Percentiles rank a stretch among this genome's conserved stretches.
Evolutionary conservation across 2,888 invertebrate species (phyloP).

Genomic region (Patella ulyssiponensis): DNA sequence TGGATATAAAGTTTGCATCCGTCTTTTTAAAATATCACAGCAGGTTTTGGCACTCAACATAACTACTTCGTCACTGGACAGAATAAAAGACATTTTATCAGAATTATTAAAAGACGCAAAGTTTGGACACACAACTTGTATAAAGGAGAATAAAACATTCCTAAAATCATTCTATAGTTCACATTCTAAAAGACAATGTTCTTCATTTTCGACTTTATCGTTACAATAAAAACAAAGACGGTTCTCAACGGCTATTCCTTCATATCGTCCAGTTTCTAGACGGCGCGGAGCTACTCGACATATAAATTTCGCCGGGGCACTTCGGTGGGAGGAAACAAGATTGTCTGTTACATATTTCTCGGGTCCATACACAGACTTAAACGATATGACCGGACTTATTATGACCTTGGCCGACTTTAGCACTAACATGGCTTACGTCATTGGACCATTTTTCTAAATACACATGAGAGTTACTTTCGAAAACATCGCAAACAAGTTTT

Average conservation of each 20-base stretch:
- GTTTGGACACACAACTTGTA: background rate
- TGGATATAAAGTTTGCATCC: background rate
- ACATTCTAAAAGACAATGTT: background rate
- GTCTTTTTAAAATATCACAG: background rate
- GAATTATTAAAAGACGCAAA: background rate
- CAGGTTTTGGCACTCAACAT: background rate
- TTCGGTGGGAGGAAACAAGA: background rate
- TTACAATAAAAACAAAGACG: background rate
- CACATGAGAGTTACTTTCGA: background rate
- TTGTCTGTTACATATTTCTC: too few relatives aligned
- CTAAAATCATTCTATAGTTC: background rate
- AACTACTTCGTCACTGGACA: background rate
- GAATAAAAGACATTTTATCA: constrained; percentile 2
- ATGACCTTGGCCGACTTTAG: background rate
- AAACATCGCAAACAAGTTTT: background rate
- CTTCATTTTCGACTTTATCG: background rate
- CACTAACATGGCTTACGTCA: background rate
- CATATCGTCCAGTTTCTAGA: background rate
- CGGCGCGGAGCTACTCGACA: background rate
- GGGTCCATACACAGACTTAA: background rate
- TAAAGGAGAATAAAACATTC: background rate
- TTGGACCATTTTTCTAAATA: background rate
- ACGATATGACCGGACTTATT: background rate
- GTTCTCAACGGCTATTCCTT: background rate
- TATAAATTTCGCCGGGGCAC: background rate